Evolutionary conservation across 1,140 invertebrate species (phyloP).

Genomic region (Carcinoscorpius rotundicauda): DNA sequence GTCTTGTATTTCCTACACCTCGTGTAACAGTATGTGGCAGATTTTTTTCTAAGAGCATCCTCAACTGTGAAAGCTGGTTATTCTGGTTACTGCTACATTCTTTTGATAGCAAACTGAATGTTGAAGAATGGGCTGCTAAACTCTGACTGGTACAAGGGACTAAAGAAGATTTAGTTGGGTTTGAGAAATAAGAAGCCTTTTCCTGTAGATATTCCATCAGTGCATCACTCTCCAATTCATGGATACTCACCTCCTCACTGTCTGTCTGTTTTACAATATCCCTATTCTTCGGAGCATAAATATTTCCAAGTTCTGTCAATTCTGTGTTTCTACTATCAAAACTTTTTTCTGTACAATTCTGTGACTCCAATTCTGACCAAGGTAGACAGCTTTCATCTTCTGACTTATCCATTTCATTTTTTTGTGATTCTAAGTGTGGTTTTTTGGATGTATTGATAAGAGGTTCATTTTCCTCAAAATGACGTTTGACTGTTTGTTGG

Average conservation of each 20-base stretch:
- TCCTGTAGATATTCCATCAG: slow-evolving; percentile 43
- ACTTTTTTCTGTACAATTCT: not conserved
- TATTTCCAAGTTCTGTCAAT: not conserved
- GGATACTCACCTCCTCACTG: slow-evolving; percentile 29
- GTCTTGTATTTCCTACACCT: no score
- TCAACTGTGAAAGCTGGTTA: no score
- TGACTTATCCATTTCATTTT: slow-evolving; percentile 1
- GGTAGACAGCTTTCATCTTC: not conserved
- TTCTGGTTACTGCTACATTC: no score
- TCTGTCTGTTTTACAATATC: no score
- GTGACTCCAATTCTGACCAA: not conserved
- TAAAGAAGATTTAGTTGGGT: no score
- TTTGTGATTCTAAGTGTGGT: slow-evolving; percentile 6
- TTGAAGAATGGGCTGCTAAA: no score
- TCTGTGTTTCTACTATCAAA: not conserved
- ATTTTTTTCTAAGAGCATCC: no score
- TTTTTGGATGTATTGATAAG: not conserved
- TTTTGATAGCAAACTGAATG: no score
- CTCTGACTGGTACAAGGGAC: no score
- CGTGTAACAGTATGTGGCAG: no score
- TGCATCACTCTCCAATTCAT: slow-evolving; percentile 59
- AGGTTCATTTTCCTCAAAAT: slow-evolving; percentile 5
- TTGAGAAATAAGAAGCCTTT: no score
- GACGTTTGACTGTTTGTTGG: slow-evolving; percentile 8
- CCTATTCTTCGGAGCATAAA: not conserved